Evolutionary conservation across 2,888 invertebrate genomes (phyloP).

Genomic region (Cryptus armator): DNA sequence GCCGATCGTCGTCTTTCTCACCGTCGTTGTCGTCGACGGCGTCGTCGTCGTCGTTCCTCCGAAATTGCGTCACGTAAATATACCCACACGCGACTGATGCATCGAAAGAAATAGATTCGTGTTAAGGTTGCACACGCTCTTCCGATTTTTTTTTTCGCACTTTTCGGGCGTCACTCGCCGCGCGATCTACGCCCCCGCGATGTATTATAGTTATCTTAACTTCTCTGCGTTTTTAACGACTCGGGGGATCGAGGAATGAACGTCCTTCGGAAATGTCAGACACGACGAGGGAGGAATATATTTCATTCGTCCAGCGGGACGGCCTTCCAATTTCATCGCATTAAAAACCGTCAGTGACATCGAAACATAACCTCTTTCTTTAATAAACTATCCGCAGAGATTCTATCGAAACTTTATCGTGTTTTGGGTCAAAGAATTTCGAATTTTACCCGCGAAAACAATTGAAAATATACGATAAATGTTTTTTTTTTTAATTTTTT

Average conservation of each 20-base stretch:
- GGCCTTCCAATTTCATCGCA: slow-evolving; percentile 49
- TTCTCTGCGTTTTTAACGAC: slow-evolving; percentile 30
- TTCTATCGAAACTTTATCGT: neutral
- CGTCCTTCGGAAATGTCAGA: slow-evolving; percentile 10
- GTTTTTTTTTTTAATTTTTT: neutral
- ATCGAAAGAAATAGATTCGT: slow-evolving; percentile 84
- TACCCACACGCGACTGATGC: slow-evolving; percentile 67
- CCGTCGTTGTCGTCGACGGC: slow-evolving; percentile 34
- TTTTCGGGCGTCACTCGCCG: slow-evolving; percentile 37
- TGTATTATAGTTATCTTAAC: slow-evolving; percentile 6
- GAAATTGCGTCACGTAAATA: slow-evolving; percentile 69
- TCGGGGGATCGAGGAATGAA: neutral
- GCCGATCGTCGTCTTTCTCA: slow-evolving; percentile 14
- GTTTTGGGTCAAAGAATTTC: neutral
- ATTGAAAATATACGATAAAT: neutral
- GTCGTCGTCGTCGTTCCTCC: slow-evolving; percentile 62
- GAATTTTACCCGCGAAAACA: too few species aligned
- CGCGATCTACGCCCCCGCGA: neutral
- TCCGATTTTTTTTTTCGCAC: slow-evolving; percentile 45
- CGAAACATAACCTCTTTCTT: neutral
- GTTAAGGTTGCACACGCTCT: slow-evolving; percentile 82
- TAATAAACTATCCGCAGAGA: neutral
- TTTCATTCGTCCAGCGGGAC: slow-evolving; percentile 19
- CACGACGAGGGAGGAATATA: neutral
- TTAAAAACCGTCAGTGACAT: slow-evolving; percentile 2